Base-by-base conservation (phyloP, 2,888 invertebrate species). In the Pollenia griseotomentosa region DNA sequence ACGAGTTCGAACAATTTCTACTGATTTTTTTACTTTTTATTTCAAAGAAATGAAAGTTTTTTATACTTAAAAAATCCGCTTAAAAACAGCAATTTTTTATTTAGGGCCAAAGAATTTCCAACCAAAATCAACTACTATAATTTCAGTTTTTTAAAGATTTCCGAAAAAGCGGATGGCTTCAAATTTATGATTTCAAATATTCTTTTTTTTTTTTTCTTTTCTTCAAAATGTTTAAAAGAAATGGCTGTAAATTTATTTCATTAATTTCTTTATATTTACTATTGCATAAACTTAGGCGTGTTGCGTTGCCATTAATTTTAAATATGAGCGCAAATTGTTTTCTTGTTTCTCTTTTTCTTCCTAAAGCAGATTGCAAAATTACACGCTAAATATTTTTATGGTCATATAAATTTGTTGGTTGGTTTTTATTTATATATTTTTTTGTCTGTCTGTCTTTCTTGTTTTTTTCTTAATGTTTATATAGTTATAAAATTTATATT, bases 311-410 rank as follows among this genome's bases (percentile, higher is more conserved):
- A 80, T 80, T 61, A 51, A 44, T 71, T 80, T 59, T 23, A 42
- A n/a, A 63, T 53, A 46, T 33, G 33, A 80, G 42, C 8, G 46
- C 4, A 71, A 63, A 80, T 51, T 63, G 51, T 63, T 40, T 79
- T 12, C 46, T 61, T 23, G 11, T 12, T 57, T 71, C 53, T 42
- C 16, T 16, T n/a, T 65, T 1, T 8, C 46, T 55, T 1, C 9
- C 8, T 42, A 51, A 23, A 74, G 71, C 53, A 75, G 46, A 83
- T 83, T 65, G 65, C 70, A 33, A 71, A 46, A 40, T 71, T 71
- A 51, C 86, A 86, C 86, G 83, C 83, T 44, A 83, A 59, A 74
- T 63, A 79, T 65, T 78, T 82, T 74, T 71, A 86, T 83, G 86
- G 44, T 48, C 74, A 55, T 14, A 82, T 82, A 74, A 79, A 75